Base-by-base conservation (phyloP, 2,113 vertebrate species). In the Malurus elegans region DNA sequence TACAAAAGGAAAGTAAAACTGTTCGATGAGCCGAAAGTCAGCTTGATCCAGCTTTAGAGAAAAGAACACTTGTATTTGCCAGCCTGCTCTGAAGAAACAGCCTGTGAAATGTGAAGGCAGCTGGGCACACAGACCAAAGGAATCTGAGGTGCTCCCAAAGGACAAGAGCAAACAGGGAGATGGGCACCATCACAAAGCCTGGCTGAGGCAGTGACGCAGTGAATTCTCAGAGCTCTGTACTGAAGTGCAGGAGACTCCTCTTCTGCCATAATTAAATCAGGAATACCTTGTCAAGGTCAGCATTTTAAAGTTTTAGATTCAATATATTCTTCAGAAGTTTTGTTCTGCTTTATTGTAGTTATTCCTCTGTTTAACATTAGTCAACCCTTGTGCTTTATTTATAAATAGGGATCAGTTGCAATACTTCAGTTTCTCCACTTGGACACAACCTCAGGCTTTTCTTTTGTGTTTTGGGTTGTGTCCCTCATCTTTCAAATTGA, bases 201-300 rank as follows among this genome's bases (percentile, higher is more conserved):
- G 34, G 48, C 66, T 60, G 58, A 56, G 58, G n/a, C 8, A 47
- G 26, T 1, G 10, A 64, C 0, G 0, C 3, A 36, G 3, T 0
- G 26, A 75, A 64, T 44, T 38, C 60, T 73, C 73, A 85, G 12
- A 65, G 60, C 26, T 10, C 0, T 0, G 29, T n/a, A n/a, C n/a
- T n/a, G 8, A 82, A 74, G 82, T 5, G 21, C 40, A 80, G 11
- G 23, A 81, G 34, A 57, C 20, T 70, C 19, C 32, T 29, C 45
- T 51, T 8, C 34, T 8, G 16, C 48, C 14, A 24, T 19, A 62
- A 86, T 28, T 72, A 72, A 48, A 44, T 29, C 61, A 79, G 38
- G 64, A 92, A 20, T 18, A 78, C 32, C 48, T 84, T 54, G 19
- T 16, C 79, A 76, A 76, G 54, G 79, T 83, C 82, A 92, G 42